phyloP scores from a whole-genome alignment of 2,888 invertebrate species.

The Torymus auratus region DNA sequence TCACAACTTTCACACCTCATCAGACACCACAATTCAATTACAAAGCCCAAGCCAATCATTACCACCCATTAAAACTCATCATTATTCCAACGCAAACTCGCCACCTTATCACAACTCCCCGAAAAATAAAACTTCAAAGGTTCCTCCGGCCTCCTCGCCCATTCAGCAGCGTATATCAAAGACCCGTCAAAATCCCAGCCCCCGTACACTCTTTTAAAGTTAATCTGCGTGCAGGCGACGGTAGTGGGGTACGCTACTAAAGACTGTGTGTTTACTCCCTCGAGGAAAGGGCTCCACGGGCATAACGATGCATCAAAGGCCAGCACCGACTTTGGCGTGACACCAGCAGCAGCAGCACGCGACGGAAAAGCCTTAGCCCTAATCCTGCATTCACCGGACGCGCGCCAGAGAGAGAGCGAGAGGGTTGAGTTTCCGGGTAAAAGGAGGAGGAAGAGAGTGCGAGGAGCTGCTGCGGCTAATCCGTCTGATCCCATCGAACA shows the following conservation, averaged over 20 bases:
- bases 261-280: background rate
- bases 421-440: background rate
- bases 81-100: too few species aligned
- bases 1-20: too few species aligned
- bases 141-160: too few species aligned
- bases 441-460: background rate
- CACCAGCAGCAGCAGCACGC: background rate
- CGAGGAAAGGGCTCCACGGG: background rate
- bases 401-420: background rate
- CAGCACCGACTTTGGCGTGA: slow-evolving; percentile 13
- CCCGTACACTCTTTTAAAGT: slow-evolving; percentile 18
- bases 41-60: too few species aligned
- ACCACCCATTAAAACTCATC: too few species aligned
- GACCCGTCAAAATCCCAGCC: background rate
- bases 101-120: too few species aligned
- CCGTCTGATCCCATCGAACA: slow-evolving; percentile 16
- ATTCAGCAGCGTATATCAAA: too few species aligned
- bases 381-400: slow-evolving; percentile 29
- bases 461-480: background rate
- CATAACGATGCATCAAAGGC: slow-evolving; percentile 6
- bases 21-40: too few species aligned
- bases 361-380: slow-evolving; percentile 8
- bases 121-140: too few species aligned
- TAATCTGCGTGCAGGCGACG: background rate
- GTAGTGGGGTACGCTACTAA: too few species aligned